Base-by-base conservation (phyloP, 2,113 vertebrate species). In the Lanius collurio region DNA sequence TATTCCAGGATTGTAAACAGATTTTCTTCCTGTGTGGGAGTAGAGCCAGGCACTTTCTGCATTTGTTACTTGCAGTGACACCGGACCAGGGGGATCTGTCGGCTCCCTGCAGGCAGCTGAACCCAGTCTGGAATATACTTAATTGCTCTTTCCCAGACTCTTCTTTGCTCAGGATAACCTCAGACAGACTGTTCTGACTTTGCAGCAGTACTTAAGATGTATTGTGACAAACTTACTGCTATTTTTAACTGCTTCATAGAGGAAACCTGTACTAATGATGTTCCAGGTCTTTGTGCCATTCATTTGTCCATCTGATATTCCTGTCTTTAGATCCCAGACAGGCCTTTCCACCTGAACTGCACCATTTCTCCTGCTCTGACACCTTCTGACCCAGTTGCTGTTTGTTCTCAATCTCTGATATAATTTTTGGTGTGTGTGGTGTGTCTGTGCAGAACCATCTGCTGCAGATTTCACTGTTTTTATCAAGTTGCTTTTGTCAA, bases 11-110 rank as follows among this genome's bases (percentile, higher is more conserved):
- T 19, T 94, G 95, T 97, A 97, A 98, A 97, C 97, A 97, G 92
- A 90, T 97, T 97, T 97, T 97, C 93, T 95, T 97, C 90, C 95
- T 92, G 94, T 65, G 94, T 92, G 18, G 95, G 96, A 96, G 73
- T 42, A 82, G 95, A 95, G 94, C 13, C 30, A 96, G 87, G 93
- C 68, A 10, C 82, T 91, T 93, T 95, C 97, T 97, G 92, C 97
- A 96, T 98, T 92, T 11, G 33, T 91, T 67, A 68, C 95, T 95
- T 94, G 94, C 93, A 89, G 97, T 23, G 87, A 89, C 57, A 35
- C 71, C 23, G 33, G 49, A 67, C 83, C 49, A 53, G 93, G 80
- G 95, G 84, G 85, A 70, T 90, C 83, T 86, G 97, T 98, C 1
- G 77, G 89, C 97, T 90, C 39, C 67, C 87, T 10, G 3, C 85